Evolutionary conservation across 2,888 invertebrate species (phyloP).

Genomic region (Drosophila atroscutellata): DNA sequence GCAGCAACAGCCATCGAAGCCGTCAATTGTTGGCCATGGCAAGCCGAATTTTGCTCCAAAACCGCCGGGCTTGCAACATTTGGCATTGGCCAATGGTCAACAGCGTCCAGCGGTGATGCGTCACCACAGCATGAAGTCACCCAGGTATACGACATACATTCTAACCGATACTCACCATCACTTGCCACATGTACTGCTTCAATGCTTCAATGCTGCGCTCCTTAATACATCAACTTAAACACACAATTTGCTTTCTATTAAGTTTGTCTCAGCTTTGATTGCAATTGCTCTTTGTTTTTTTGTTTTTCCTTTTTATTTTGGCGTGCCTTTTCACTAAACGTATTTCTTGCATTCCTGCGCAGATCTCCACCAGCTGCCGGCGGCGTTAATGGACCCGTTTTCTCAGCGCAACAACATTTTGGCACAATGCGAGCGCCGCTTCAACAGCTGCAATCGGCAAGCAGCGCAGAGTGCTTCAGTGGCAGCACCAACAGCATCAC

Average conservation of each 20-base stretch:
- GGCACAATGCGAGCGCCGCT: constrained; percentile 84
- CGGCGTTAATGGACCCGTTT: constrained; percentile 78
- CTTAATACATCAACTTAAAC: background rate
- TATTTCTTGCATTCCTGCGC: background rate
- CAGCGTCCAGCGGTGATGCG: constrained; percentile 87
- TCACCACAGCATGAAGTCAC: constrained; percentile 94
- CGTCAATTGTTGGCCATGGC: constrained; percentile 86
- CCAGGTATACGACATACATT: constrained; percentile 86
- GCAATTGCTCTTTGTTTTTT: background rate
- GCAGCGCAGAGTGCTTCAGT: constrained; percentile 76
- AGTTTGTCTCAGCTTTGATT: constrained; percentile 24
- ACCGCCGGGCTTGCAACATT: constrained; percentile 88
- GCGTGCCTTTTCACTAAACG: background rate
- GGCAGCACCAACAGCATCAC: constrained; percentile 61
- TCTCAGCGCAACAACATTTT: constrained; percentile 83
- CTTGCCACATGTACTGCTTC: constrained; percentile 26
- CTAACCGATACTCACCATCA: constrained; percentile 13
- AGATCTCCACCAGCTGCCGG: constrained; percentile 85
- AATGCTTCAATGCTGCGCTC: constrained; percentile 18
- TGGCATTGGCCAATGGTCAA: constrained; percentile 83
- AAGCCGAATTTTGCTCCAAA: constrained; percentile 94
- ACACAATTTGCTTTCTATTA: background rate
- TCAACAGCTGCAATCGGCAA: constrained; percentile 60
- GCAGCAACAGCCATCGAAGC: constrained; percentile 61
- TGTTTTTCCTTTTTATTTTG: background rate